Percentiles rank a stretch among this genome's conserved stretches.
These are phyloP conservation scores for Equus quagga DNA, from an alignment of 2,113 vertebrate genomes.

Conservation along the genomic window DNA sequence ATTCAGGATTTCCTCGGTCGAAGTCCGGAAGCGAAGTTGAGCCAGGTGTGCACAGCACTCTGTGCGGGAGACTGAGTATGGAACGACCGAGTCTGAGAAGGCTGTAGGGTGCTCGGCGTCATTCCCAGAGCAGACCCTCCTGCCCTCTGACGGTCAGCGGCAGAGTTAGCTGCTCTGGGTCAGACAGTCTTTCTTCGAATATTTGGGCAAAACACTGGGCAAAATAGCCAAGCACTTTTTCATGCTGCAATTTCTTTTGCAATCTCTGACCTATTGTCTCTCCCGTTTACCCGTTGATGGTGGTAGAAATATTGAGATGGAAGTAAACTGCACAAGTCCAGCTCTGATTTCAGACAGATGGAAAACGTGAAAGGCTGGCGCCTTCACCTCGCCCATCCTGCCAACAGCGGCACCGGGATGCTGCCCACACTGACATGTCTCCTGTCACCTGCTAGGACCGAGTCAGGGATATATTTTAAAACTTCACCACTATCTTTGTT, in stretches of 20 bases:
- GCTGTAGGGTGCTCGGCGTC: background rate
- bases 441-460: conserved; percentile 50
- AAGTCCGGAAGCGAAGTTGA: background rate
- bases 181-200: background rate
- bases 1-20: background rate
- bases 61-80: background rate
- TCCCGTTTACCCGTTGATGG: background rate
- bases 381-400: background rate
- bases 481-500: conserved; percentile 43
- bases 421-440: background rate
- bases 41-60: background rate
- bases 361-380: background rate
- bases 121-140: background rate
- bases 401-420: background rate
- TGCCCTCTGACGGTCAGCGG: background rate
- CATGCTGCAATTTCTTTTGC: background rate
- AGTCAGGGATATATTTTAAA: conserved; percentile 60
- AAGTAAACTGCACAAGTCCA: background rate
- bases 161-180: background rate
- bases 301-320: background rate
- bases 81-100: background rate
- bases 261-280: background rate
- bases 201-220: background rate
- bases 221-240: background rate
- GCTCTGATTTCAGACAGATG: background rate